A percentile compares a stretch with the other conserved stretches of the same genome.
Conservation (phyloP, 2,888 invertebrate species). For the Orthosia gothica region DNA sequence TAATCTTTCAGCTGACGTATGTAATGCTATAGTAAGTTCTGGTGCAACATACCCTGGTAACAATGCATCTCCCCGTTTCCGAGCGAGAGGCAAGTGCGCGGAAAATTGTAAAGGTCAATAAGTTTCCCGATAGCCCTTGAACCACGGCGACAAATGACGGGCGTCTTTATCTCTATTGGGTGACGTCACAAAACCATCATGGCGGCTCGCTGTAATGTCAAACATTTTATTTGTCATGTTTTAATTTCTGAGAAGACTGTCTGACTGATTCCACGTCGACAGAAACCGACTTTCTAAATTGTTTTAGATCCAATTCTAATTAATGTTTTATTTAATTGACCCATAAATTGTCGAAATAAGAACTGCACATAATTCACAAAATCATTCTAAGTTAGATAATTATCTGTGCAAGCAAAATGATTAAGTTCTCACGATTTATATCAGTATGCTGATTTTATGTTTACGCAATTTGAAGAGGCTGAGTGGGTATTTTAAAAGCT, state of each 20-base stretch:
- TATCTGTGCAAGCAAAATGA: constrained; percentile 28
- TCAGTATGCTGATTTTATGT: constrained; percentile 39
- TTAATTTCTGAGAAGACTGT: constrained; percentile 11
- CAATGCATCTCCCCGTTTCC: constrained; percentile 19
- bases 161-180: constrained; percentile 59
- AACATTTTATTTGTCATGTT: background rate
- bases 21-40: constrained; percentile 21
- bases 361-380: constrained; percentile 23
- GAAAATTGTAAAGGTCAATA: constrained; percentile 76
- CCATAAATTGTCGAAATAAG: constrained; percentile 4
- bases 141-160: constrained; percentile 60
- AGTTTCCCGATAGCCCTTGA: constrained; percentile 73
- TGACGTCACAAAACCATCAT: constrained; percentile 46
- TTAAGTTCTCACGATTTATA: constrained; percentile 53
- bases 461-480: constrained; percentile 49
- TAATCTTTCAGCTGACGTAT: constrained; percentile 46
- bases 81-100: constrained; percentile 46
- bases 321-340: background rate
- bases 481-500: constrained; percentile 24
- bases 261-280: background rate
- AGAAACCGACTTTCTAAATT: constrained; percentile 12
- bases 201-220: constrained; percentile 20
- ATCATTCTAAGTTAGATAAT: constrained; percentile 33
- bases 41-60: constrained; percentile 45
- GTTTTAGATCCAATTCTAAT: constrained; percentile 12